These are phyloP conservation scores for Andrena bucephala DNA, from an alignment of 2,888 invertebrate species.

Conservation along the genomic window DNA sequence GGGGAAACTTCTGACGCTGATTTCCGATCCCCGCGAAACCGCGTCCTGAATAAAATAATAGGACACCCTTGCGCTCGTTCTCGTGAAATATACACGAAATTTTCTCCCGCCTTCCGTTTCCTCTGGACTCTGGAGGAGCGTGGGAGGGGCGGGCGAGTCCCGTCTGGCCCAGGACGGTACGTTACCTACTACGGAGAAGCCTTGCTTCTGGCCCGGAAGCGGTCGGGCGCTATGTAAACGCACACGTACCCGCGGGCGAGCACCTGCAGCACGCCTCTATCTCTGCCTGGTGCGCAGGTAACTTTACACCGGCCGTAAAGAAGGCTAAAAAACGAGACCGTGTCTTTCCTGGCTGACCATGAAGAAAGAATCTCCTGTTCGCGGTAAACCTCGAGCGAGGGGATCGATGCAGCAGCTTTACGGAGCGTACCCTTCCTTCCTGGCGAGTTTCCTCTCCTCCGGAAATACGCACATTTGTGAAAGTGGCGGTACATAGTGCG, in stretches of 20 bases:
- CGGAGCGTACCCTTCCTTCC: not conserved
- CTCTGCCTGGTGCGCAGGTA: slow-evolving; percentile 47
- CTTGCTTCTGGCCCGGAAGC: slow-evolving; percentile 59
- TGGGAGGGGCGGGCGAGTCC: not conserved
- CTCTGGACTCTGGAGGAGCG: slow-evolving; percentile 1
- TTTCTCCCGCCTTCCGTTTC: slow-evolving; percentile 6
- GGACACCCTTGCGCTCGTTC: slow-evolving; percentile 3
- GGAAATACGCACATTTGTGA: not conserved
- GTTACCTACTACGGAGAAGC: slow-evolving; percentile 54
- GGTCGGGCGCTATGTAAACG: slow-evolving; percentile 56
- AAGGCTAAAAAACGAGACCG: slow-evolving; percentile 49
- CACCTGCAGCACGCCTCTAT: slow-evolving; percentile 19
- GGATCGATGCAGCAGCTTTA: not conserved
- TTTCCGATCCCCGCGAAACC: slow-evolving; percentile 32
- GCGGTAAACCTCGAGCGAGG: slow-evolving; percentile 23
- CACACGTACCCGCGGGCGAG: slow-evolving; percentile 17
- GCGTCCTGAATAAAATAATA: slow-evolving; percentile 51
- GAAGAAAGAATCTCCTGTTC: slow-evolving; percentile 46
- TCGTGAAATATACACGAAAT: slow-evolving; percentile 42
- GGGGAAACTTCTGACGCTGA: slow-evolving; percentile 28
- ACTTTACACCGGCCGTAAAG: slow-evolving; percentile 50
- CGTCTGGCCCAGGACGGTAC: slow-evolving; percentile 4
- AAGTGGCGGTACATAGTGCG: not conserved
- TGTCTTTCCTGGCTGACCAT: slow-evolving; percentile 42
- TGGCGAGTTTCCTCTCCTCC: too few species aligned